phyloP scores from a whole-genome alignment of 2,797 vertebrate species.

The Hozukius guyotensis region DNA sequence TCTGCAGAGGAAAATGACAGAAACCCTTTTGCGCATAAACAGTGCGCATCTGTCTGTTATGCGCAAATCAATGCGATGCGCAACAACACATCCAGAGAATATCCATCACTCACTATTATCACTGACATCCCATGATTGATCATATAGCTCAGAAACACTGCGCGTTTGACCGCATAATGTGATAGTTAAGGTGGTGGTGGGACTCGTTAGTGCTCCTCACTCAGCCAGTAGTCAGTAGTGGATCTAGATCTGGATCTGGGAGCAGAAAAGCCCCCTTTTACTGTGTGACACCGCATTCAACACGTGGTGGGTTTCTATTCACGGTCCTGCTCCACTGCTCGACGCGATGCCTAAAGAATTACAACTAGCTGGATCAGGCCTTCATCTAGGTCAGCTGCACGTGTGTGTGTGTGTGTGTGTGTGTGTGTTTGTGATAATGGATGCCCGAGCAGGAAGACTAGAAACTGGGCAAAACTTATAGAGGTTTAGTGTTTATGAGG shows the following conservation, averaged over 20 bases:
- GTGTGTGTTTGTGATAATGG: not conserved
- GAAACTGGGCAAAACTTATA: conserved; percentile 17
- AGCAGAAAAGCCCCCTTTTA: conserved; percentile 35
- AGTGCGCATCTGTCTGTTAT: conserved; percentile 40
- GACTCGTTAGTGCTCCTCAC: conserved; percentile 64
- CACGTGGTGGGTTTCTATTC: conserved; percentile 78
- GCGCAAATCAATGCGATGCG: conserved; percentile 60
- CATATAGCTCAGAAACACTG: conserved; percentile 78
- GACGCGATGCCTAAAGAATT: conserved; percentile 72
- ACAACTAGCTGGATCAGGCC: conserved; percentile 79
- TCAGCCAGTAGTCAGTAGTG: conserved; percentile 52
- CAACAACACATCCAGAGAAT: conserved; percentile 50
- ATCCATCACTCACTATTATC: conserved; percentile 84
- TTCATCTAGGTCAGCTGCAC: conserved; percentile 73
- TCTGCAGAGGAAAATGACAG: conserved; percentile 39
- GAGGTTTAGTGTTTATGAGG: conserved; percentile 13
- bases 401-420: conserved; percentile 21
- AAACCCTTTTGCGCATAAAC: conserved; percentile 33
- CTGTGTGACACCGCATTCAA: conserved; percentile 76
- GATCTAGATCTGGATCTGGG: conserved; percentile 54
- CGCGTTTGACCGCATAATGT: conserved; percentile 85
- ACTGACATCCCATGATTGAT: conserved; percentile 88
- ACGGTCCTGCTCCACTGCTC: conserved; percentile 55
- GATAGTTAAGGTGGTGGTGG: conserved; percentile 77
- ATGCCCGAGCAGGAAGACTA: conserved; percentile 7